These are phyloP conservation scores for Erynnis tages DNA, from an alignment of 2,888 invertebrate genomes.

Conservation along the genomic window DNA sequence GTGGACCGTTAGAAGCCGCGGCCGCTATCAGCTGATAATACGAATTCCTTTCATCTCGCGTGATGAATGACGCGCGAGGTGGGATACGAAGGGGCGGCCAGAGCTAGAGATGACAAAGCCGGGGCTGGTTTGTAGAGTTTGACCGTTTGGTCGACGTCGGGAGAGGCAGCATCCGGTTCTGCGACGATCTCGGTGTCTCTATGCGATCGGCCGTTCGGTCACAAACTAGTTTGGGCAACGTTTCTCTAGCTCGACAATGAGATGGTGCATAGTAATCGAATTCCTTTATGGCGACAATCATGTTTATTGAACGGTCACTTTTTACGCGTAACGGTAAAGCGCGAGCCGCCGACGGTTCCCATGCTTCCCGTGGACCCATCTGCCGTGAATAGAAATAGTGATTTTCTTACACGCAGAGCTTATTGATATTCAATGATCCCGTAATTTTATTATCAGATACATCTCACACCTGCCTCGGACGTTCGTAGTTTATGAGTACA, in stretches of 20 bases:
- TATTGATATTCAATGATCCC: conserved; percentile 22
- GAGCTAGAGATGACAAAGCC: conserved; percentile 65
- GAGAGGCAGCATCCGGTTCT: conserved; percentile 78
- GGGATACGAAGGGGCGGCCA: conserved; percentile 60
- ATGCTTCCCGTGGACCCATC: conserved; percentile 16
- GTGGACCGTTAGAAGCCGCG: conserved; percentile 61
- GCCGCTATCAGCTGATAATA: conserved; percentile 67
- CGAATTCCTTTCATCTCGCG: conserved; percentile 63
- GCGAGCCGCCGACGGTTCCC: conserved; percentile 28
- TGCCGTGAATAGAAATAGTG: conserved; percentile 17
- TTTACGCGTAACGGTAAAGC: conserved; percentile 51
- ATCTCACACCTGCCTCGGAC: conserved; percentile 2
- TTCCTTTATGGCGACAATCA: conserved; percentile 63
- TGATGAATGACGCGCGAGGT: conserved; percentile 62
- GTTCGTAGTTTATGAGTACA: too few relatives aligned
- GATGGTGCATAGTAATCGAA: conserved; percentile 72
- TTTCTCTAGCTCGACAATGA: conserved; percentile 56
- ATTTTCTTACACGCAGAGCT: conserved; percentile 13
- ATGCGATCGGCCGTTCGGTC: conserved; percentile 64
- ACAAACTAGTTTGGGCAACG: conserved; percentile 72
- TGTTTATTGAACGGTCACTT: conserved; percentile 61
- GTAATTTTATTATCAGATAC: conserved; percentile 6
- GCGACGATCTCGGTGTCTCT: conserved; percentile 66
- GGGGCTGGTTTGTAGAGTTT: conserved; percentile 65
- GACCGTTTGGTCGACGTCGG: conserved; percentile 70